Evolutionary conservation across 1,140 invertebrate species (phyloP).

Genomic region (Drosophila orosa): DNA sequence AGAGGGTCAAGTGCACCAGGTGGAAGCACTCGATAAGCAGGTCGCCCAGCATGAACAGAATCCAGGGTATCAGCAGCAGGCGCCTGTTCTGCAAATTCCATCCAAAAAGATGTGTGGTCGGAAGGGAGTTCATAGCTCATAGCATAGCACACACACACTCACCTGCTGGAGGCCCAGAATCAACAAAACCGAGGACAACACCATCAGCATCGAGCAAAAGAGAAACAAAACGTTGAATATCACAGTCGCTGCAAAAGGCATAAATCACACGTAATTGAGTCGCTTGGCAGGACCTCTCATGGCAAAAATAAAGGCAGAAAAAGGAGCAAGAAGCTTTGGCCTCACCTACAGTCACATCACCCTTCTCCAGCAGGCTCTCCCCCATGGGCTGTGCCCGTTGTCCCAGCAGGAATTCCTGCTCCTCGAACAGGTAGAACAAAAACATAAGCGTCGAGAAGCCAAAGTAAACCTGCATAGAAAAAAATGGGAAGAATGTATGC

Average conservation of each 20-base stretch:
- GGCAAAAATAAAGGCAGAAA: neutral
- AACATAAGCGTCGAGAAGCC: conserved; percentile 74
- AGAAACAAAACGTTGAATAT: conserved; percentile 81
- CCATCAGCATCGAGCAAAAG: conserved; percentile 73
- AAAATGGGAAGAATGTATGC: conserved; percentile 3
- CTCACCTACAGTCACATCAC: conserved; percentile 74
- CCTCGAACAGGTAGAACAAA: conserved; percentile 67
- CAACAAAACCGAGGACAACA: conserved; percentile 64
- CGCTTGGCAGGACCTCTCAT: neutral
- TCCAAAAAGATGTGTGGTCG: neutral
- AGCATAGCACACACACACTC: conserved; percentile 23
- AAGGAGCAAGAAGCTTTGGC: neutral
- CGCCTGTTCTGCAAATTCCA: conserved; percentile 59
- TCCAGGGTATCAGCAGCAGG: conserved; percentile 73
- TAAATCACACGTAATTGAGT: conserved; percentile 54
- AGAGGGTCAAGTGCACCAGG: conserved; percentile 62
- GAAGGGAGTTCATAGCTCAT: neutral
- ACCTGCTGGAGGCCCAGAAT: conserved; percentile 67
- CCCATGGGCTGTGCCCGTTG: conserved; percentile 53
- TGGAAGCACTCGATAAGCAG: conserved; percentile 68
- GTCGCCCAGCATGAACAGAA: conserved; percentile 70
- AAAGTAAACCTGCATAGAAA: conserved; percentile 64
- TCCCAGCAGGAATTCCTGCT: conserved; percentile 72
- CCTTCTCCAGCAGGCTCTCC: conserved; percentile 72
- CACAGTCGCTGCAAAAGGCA: conserved; percentile 72